Evolutionary conservation across 2,797 vertebrate genomes (phyloP).

Genomic region (Rhabdophis nuchalis): DNA sequence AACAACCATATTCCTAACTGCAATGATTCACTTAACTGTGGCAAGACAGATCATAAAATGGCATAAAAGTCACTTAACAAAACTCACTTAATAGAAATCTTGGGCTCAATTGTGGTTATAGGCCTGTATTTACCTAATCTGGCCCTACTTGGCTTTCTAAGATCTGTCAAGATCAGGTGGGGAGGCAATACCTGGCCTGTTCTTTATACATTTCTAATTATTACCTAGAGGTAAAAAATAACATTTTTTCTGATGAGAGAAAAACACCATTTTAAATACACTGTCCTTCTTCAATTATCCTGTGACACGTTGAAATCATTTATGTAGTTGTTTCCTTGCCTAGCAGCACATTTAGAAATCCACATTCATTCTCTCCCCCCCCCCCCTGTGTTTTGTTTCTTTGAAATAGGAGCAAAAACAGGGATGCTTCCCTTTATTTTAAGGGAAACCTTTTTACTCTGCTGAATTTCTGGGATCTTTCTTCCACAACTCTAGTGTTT

Average conservation of each 20-base stretch:
- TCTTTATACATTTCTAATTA: not conserved
- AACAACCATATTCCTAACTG: no score
- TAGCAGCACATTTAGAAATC: not conserved
- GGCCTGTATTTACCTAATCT: no score
- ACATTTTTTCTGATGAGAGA: not conserved
- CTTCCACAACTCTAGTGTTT: not conserved
- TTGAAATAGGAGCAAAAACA: no score
- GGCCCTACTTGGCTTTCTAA: no score
- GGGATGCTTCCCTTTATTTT: not conserved
- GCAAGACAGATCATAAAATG: no score
- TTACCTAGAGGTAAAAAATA: not conserved
- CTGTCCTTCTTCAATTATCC: not conserved
- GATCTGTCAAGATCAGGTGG: not conserved
- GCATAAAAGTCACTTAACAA: no score
- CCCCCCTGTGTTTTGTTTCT: no score
- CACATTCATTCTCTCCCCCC: not conserved
- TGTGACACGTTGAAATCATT: not conserved
- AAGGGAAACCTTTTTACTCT: not conserved
- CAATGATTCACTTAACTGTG: no score
- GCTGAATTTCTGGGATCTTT: not conserved
- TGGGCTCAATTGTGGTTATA: no score
- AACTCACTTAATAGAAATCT: no score
- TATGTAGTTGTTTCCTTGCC: not conserved
- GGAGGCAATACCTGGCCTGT: not conserved
- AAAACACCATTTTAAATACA: not conserved